A percentile compares a stretch with the other conserved stretches of the same genome.
phyloP scores from a whole-genome alignment of 2,888 invertebrate species.

The Drosophila kuntzei region DNA sequence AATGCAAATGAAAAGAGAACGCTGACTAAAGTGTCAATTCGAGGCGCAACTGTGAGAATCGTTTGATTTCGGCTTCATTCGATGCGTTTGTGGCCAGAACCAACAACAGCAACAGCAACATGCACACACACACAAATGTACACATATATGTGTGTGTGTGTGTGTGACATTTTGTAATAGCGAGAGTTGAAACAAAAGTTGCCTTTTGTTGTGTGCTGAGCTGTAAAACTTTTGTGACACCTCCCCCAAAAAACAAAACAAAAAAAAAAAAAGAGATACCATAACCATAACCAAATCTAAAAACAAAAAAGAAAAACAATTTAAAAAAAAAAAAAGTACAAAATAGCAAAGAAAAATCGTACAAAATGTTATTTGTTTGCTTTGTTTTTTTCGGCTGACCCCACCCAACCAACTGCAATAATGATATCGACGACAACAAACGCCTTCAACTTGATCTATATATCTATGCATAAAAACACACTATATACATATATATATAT shows the following conservation, averaged over 20 bases:
- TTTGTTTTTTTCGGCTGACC: conserved; percentile 73
- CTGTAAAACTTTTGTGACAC: conserved; percentile 44
- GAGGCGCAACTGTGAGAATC: conserved; percentile 70
- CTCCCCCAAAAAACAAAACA: conserved; percentile 12
- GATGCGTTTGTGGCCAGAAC: conserved; percentile 50
- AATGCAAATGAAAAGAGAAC: conserved; percentile 13
- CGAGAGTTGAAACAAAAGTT: conserved; percentile 18
- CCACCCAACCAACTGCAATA: conserved; percentile 63
- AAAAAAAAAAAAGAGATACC: conserved; percentile 3
- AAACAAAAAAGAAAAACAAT: conserved; percentile 2
- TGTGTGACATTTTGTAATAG: not conserved
- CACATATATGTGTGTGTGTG: conserved; percentile 17
- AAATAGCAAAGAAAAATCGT: conserved; percentile 36
- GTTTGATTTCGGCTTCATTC: conserved; percentile 57
- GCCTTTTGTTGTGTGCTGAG: conserved; percentile 45
- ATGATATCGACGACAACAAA: conserved; percentile 63
- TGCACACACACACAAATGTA: conserved; percentile 4
- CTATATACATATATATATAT: conserved; percentile 11
- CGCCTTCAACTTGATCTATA: conserved; percentile 44
- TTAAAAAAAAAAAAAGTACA: conserved; percentile 1
- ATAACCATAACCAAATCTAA: not conserved
- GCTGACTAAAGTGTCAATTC: conserved; percentile 24
- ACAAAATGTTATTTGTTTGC: conserved; percentile 74
- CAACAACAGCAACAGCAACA: conserved; percentile 31
- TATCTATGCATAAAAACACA: conserved; percentile 1